Evolutionary conservation across 2,113 vertebrate species (phyloP), one percentile per base, ranked within the genome.

Genomic region (Dromiciops gliroides): DNA sequence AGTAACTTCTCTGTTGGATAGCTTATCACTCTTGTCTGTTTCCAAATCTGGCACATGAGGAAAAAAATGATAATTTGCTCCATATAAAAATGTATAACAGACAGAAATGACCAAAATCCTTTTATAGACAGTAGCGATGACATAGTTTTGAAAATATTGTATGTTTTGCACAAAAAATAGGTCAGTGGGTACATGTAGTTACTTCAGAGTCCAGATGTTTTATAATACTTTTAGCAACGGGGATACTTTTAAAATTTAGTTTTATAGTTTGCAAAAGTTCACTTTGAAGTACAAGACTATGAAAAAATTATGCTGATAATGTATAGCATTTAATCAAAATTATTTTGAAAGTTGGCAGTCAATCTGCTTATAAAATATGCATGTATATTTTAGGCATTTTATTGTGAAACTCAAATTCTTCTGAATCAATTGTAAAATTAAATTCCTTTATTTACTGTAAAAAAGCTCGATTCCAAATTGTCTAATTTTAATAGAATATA

Each of bases 21-120:
- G 96, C 96, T 98, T 96, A 95, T 98, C 98, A 92, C 97, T 97
- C 89, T 95, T 89, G 96, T 53, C 93, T 92, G 26, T 97, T 93
- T 96, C 90, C 92, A 97, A 96, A 83, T 90, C 83, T 96, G 56
- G 24, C 25, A 90, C 96, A 91, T 47, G 89, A 93, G 91, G 96
- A 96, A 96, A 89, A 28, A 95, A 96, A 56, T 90, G 26, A 60
- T 89, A 51, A 94, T 93, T 90, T 94, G 8, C 9, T 26, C 24
- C n/a, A 52, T 67, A 23, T 89, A 92, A 94, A 75, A 51, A 92
- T 94, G n/a, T 93, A 48, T 92, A 96, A 92, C 47, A 95, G 48
- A 92, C 91, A 95, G 91, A 96, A 51, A 83, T 89, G 11, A 94
- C 93, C 44, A 95, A 92, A 96, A 89, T 96, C 90, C 8, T 89